Evolutionary conservation across 2,113 vertebrate species (phyloP).

Genomic region (Prunella himalayana): DNA sequence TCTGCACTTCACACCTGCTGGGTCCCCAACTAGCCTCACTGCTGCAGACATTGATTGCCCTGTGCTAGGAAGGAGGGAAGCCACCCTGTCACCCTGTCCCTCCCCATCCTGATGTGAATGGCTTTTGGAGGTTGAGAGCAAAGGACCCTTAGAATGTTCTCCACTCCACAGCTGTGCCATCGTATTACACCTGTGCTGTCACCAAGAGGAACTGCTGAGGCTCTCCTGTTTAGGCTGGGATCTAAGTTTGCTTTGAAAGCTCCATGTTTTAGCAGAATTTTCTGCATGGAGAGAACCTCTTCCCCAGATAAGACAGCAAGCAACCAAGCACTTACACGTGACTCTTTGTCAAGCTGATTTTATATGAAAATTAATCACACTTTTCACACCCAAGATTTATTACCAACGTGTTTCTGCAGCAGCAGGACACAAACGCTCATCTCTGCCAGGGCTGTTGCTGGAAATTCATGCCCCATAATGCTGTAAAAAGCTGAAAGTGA

Average conservation of each 20-base stretch:
- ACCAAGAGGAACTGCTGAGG: neutral
- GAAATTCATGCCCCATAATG: fast-evolving
- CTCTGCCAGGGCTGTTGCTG: neutral
- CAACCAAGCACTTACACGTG: neutral
- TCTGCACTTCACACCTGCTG: neutral
- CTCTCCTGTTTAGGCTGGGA: fast-evolving
- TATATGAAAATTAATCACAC: neutral
- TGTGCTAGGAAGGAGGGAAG: neutral
- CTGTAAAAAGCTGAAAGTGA: neutral
- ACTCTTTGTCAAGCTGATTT: neutral
- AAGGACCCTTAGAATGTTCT: neutral
- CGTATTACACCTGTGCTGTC: fast-evolving
- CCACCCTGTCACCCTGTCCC: neutral
- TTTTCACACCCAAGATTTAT: neutral
- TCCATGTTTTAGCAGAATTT: neutral
- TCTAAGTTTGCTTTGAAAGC: neutral
- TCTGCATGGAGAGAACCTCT: neutral
- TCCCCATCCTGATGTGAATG: neutral
- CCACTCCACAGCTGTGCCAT: neutral
- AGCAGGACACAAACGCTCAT: neutral
- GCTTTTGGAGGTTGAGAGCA: neutral
- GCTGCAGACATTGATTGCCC: neutral
- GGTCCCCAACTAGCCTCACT: fast-evolving
- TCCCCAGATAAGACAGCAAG: neutral
- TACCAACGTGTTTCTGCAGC: neutral